These are phyloP conservation scores for Xestoiulus laeticollis DNA, from an alignment of 2,888 invertebrate species.

Conservation along the genomic window DNA sequence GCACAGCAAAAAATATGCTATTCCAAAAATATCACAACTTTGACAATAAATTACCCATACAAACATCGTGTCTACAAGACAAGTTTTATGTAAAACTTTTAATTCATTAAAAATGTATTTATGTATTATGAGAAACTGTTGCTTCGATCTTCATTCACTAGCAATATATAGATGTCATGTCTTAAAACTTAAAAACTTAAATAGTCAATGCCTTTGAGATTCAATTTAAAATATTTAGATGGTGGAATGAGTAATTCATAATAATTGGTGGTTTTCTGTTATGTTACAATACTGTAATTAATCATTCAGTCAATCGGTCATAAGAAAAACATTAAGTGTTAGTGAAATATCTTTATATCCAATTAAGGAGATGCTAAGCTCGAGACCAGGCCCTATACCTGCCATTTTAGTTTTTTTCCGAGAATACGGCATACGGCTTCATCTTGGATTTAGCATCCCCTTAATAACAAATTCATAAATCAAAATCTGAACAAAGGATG, in stretches of 20 bases:
- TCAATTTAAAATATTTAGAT: neutral
- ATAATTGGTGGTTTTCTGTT: neutral
- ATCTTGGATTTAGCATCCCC: neutral
- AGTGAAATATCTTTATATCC: neutral
- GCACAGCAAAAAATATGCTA: neutral
- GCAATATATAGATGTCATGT: conserved; percentile 16
- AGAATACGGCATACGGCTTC: no score
- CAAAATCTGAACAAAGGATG: neutral
- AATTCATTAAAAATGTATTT: neutral
- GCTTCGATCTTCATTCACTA: neutral
- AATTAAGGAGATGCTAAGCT: no score
- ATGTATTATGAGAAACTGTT: neutral
- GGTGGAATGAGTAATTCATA: neutral
- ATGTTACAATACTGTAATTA: neutral
- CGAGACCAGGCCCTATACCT: no score
- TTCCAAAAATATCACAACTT: conserved; percentile 35
- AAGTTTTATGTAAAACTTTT: neutral
- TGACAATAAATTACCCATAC: neutral
- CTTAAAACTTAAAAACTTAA: conserved; percentile 16
- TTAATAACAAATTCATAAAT: no score
- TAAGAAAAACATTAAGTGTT: neutral
- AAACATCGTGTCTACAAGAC: conserved; percentile 22
- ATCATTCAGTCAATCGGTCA: neutral
- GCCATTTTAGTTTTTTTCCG: no score
- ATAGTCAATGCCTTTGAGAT: neutral